Evolutionary conservation across 2,888 invertebrate genomes (phyloP), one percentile per base, ranked within the genome.

Genomic region (Aspidiotus rigidus): DNA sequence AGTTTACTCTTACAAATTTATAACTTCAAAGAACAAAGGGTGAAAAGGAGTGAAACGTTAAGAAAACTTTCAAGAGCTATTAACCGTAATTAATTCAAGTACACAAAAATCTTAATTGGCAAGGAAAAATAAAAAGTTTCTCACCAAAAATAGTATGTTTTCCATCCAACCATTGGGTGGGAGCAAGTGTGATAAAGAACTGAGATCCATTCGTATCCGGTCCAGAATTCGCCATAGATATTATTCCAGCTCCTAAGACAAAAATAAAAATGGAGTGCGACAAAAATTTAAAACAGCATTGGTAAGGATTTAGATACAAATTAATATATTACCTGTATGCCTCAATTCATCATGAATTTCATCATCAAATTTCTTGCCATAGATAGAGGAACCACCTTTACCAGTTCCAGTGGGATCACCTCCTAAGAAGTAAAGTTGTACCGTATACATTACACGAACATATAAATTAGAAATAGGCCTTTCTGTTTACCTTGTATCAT

Each of bases 401-500:
- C 97, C 96, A 11, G 96, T 96, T 7, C 90, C 95, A 0, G 97
- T 96, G 0, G 99, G 99, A 81, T 99, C 98, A 7, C 99, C 99
- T 13, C 90, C 81, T 81, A 71, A 72, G 42, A 66, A 54, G 17
- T 69, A 40, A 9, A 56, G 10, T 49, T n/a, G 49, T 28, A 28
- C 5, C 5, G 28, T 28, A 28, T 28, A 28, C 28, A n/a, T 57
- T 57, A 3, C n/a, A 16, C 28, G 6, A 17, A n/a, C 5, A 3
- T n/a, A 15, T 40, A 28, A 11, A 2, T 1, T 60, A 28, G 28
- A 15, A 13, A 3, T 57, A 54, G 61, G 7, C 28, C 5, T 28
- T 5, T 28, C 28, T 28, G 42, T 57, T 70, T 73, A 79, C 81
- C 92, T 82, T 93, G 93, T 74, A 93, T 89, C 92, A 93, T 93